Conservation (phyloP, 2,113 vertebrate species). For the Corythornis cristatus region DNA sequence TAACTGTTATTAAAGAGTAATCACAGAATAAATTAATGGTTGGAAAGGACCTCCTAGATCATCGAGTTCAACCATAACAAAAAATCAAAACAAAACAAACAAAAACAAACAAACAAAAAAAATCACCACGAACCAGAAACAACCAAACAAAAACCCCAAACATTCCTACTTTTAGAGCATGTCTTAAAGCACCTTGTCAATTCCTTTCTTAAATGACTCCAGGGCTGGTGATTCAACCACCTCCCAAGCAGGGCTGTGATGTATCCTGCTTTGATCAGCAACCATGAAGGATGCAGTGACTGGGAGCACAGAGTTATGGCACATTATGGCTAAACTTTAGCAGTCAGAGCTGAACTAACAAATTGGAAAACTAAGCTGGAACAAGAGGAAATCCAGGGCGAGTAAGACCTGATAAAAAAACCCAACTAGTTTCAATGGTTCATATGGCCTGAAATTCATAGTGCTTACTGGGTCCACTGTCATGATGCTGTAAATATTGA, state of each 20-base stretch:
- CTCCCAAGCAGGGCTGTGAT: neutral
- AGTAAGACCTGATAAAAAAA: neutral
- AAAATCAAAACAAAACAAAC: no score
- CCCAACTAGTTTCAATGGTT: neutral
- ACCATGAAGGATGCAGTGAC: neutral
- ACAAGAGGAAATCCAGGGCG: neutral
- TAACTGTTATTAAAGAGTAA: neutral
- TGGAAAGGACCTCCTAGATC: no score
- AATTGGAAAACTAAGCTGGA: neutral
- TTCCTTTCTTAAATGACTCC: no score
- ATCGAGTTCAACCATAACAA: no score
- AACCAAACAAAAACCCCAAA: no score
- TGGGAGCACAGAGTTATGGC: neutral
- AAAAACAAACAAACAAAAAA: no score
- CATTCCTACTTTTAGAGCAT: no score
- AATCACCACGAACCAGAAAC: no score
- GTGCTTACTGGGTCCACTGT: neutral
- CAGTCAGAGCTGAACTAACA: neutral
- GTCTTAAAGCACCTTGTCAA: no score
- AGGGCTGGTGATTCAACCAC: no score
- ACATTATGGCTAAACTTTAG: neutral
- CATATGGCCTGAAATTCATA: neutral
- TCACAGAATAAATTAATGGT: no score
- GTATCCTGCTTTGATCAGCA: neutral
- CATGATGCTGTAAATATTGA: neutral